Conservation (phyloP, 2,797 vertebrate genomes). For the Brachyalestes nurse region DNA sequence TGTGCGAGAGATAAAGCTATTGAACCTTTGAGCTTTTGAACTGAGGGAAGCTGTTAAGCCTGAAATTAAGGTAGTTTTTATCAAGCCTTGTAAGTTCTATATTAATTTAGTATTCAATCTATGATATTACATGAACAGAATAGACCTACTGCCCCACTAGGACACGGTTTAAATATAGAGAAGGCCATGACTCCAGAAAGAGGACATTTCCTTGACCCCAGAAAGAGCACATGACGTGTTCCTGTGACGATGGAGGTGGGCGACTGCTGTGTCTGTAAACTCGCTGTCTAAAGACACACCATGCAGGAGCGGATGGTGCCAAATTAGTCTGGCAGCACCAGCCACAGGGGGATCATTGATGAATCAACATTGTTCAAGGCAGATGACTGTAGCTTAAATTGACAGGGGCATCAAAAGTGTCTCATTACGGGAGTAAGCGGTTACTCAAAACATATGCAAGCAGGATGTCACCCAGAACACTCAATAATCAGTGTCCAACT, state of each 20-base stretch:
- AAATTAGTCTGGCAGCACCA: slow-evolving; percentile 30
- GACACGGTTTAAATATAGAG: background rate
- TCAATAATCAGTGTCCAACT: background rate
- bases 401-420: slow-evolving; percentile 41
- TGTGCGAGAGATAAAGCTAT: background rate
- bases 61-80: background rate
- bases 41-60: background rate
- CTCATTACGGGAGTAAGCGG: slow-evolving; percentile 37
- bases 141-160: background rate
- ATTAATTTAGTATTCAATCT: background rate
- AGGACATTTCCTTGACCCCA: slow-evolving; percentile 23
- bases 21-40: background rate
- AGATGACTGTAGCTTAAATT: slow-evolving; percentile 37
- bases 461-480: slow-evolving; percentile 25
- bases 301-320: slow-evolving; percentile 6
- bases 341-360: slow-evolving; percentile 34
- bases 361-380: slow-evolving; percentile 21
- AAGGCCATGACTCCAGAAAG: background rate
- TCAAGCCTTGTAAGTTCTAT: background rate
- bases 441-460: slow-evolving; percentile 37
- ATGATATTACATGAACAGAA: background rate
- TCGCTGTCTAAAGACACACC: slow-evolving; percentile 28
- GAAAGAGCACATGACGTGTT: slow-evolving; percentile 15
- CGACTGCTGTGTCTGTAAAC: slow-evolving; percentile 29
- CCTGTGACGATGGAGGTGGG: slow-evolving; percentile 9